These are phyloP conservation scores for Laticauda colubrina DNA, from an alignment of 2,113 vertebrate species.

Conservation along the genomic window DNA sequence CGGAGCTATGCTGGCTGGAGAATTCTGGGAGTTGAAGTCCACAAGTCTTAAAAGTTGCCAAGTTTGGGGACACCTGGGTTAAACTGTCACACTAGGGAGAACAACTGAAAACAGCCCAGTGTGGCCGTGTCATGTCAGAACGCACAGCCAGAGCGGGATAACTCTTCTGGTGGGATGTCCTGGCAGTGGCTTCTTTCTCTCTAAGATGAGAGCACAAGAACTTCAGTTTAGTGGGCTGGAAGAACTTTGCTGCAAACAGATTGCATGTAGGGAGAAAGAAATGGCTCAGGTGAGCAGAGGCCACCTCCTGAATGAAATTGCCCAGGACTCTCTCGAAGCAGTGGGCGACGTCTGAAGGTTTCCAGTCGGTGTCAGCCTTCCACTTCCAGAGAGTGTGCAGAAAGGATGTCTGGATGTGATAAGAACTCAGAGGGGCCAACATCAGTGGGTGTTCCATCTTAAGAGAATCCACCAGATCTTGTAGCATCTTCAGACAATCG, in stretches of 20 bases:
- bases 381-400: constrained; percentile 62
- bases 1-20: too few species aligned
- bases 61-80: not conserved
- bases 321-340: constrained; percentile 63
- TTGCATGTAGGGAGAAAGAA: constrained; percentile 65
- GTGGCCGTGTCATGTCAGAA: constrained; percentile 1
- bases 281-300: constrained; percentile 56
- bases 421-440: constrained; percentile 59
- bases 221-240: constrained; percentile 45
- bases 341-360: constrained; percentile 30
- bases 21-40: too few species aligned
- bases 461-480: constrained; percentile 63
- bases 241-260: constrained; percentile 58
- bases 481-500: constrained; percentile 65
- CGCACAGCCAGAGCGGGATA: not conserved
- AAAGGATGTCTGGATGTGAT: constrained; percentile 68
- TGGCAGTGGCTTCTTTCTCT: constrained; percentile 51
- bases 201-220: constrained; percentile 57
- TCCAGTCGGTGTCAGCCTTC: constrained; percentile 55
- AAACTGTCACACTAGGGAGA: not conserved
- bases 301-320: constrained; percentile 53
- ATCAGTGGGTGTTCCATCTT: constrained; percentile 59
- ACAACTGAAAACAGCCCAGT: not conserved
- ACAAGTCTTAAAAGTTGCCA: too few species aligned
- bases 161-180: not conserved